Evolutionary conservation across 2,797 vertebrate species (phyloP), one percentile per base, ranked within the genome.

Genomic region (Synanceia verrucosa): DNA sequence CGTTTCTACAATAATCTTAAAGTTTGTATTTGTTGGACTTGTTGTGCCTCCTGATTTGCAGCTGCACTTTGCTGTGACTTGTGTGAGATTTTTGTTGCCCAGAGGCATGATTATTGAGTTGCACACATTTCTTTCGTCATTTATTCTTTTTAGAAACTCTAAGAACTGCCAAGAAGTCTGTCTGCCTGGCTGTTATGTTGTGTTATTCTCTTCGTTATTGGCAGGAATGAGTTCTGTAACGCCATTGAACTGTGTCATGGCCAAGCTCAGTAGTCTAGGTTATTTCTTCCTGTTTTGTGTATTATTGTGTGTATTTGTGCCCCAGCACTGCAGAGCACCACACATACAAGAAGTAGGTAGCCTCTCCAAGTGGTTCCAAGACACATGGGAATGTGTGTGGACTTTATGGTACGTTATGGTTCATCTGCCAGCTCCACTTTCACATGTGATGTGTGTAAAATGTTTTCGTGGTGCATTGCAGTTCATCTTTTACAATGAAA

Each of bases 71-170:
- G 66, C 66, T 53, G 1, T 41, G 64, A 82, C 78, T 73, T 67
- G 57, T n/a, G n/a, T n/a, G 9, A 52, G 39, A 65, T 53, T 68
- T 62, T 56, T 78, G 63, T 69, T 66, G 68, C 76, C 68, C 48
- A 7, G 37, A 65, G 81, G 81, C 68, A 33, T 36, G 56, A 68
- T 87, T 83, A 80, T 76, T 76, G 63, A 73, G 62, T 43, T 70
- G 56, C 44, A 70, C 12, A 9, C 39, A n/a, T 41, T n/a, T n/a
- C n/a, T n/a, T n/a, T n/a, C n/a, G n/a, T n/a, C n/a, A n/a, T n/a
- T n/a, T 34, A 60, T 37, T 67, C 11, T 44, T 74, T 71, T 73
- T 86, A 73, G 71, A 70, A 78, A 73, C 77, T 76, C 9, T 16
- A 59, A 37, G 65, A 65, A 26, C 13, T 1, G 10, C 33, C 28